Evolutionary conservation across 2,888 invertebrate species (phyloP).

Genomic region (Phalera bucephala): DNA sequence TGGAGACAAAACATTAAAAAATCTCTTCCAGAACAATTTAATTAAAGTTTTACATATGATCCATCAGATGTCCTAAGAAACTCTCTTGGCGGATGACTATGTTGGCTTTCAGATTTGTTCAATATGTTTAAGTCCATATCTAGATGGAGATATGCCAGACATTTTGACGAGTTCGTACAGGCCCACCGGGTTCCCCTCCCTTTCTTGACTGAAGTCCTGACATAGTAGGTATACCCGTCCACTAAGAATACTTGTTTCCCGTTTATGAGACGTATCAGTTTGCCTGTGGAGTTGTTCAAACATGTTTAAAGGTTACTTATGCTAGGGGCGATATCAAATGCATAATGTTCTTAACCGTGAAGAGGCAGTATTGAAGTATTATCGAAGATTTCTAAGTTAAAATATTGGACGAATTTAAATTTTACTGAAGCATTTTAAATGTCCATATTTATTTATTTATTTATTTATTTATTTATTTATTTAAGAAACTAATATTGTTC

Average conservation of each 20-base stretch:
- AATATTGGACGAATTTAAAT: too few species aligned
- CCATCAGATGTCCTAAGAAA: constrained; percentile 23
- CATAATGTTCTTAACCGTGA: too few species aligned
- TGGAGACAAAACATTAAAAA: constrained; percentile 1
- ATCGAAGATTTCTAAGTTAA: too few species aligned
- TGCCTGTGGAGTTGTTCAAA: constrained; percentile 12
- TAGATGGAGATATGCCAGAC: constrained; percentile 20
- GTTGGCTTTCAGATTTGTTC: constrained; percentile 12
- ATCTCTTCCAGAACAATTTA: constrained; percentile 4
- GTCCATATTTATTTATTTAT: too few species aligned
- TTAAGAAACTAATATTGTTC: too few species aligned
- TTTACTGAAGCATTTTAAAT: too few species aligned
- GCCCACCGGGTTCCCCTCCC: background rate
- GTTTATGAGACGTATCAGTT: constrained; percentile 19
- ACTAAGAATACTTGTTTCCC: constrained; percentile 28
- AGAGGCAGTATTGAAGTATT: too few species aligned
- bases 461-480: too few species aligned
- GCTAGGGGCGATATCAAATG: too few species aligned
- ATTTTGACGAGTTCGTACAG: constrained; percentile 15
- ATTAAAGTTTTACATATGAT: constrained; percentile 18
- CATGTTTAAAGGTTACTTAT: too few species aligned
- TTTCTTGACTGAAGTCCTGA: background rate
- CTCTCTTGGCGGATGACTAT: constrained; percentile 25
- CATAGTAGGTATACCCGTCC: background rate
- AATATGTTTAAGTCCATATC: constrained; percentile 16